These are phyloP conservation scores for Amblyopsis rosae DNA, from an alignment of 2,113 vertebrate species.

Conservation along the genomic window DNA sequence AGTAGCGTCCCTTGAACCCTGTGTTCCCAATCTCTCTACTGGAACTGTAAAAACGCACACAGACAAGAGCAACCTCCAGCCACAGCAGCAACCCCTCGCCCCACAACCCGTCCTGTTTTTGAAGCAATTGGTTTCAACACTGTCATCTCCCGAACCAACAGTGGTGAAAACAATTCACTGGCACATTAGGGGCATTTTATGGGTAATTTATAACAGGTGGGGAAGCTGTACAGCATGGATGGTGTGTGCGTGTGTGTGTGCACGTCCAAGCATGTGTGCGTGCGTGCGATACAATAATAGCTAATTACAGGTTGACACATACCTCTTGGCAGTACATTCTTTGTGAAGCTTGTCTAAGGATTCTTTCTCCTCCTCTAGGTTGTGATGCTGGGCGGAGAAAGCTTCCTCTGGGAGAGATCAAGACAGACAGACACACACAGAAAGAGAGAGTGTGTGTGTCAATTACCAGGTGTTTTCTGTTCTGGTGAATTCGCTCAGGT, in stretches of 20 bases:
- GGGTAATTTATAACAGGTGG: constrained; percentile 37
- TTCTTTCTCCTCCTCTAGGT: constrained; percentile 85
- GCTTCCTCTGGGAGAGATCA: constrained; percentile 77
- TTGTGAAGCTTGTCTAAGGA: constrained; percentile 86
- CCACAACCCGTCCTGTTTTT: constrained; percentile 30
- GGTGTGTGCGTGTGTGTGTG: constrained; percentile 9
- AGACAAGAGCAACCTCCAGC: background rate
- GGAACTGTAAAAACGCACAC: constrained; percentile 20
- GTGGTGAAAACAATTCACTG: constrained; percentile 14
- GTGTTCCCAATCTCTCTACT: too few relatives aligned
- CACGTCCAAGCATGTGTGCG: too few relatives aligned
- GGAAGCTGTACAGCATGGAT: constrained; percentile 4
- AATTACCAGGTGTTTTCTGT: constrained; percentile 56
- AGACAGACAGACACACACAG: constrained; percentile 17
- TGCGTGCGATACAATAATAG: constrained; percentile 30
- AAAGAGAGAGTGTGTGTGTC: constrained; percentile 37
- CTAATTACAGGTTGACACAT: constrained; percentile 60
- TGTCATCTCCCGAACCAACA: constrained; percentile 14
- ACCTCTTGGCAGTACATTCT: constrained; percentile 97
- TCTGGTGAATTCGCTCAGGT: constrained; percentile 53
- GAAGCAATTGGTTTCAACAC: constrained; percentile 15
- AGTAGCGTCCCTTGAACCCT: too few relatives aligned
- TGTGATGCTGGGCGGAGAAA: constrained; percentile 82
- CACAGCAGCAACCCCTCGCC: background rate
- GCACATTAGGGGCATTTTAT: constrained; percentile 14